Base-by-base conservation (phyloP, 1,140 invertebrate species). In the Hycleus cichorii region DNA sequence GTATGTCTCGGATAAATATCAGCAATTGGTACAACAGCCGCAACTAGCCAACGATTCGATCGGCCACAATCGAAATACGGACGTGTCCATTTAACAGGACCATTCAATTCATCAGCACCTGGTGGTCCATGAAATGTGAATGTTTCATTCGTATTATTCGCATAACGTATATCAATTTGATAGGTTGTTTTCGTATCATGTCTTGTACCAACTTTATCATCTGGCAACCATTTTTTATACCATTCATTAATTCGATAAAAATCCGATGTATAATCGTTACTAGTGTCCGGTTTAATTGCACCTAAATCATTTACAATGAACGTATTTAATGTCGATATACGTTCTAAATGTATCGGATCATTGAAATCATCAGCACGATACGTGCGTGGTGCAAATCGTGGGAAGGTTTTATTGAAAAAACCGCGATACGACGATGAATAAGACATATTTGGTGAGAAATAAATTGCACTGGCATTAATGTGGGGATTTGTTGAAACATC, bases 11-110 rank as follows among this genome's bases (percentile, higher is more conserved):
- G 94, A 77, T 92, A 96, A 53, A 96, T 93, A 74, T 98, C 96
- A 47, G 91, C 91, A 48, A 98, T 89, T 2, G 95, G 95, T 51
- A 93, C 88, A 5, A 95, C 88, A 32, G 94, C 95, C 50, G 86
- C 90, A 2, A 97, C 88, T 8, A 97, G 76, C 96, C 96, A 98
- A 73, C 94, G 91, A 76, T 98, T 96, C 0, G 94, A 90, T 63
- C 93, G 79, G 8, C 89, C 90, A 75, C 95, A 98, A 77, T 98
- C 95, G 76, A 95, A 98, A 75, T 98, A 98, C 0, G 95, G 95
- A 58, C 86, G 76, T 1, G 91, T 95, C 84, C 91, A 97, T 75
- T 92, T 89, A 0, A 98, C 91, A 39, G 95, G 95, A 9, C 93
- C 91, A 45, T 88, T 87, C 71, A 77, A 79, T 80, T 94, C 90